A percentile compares a stretch with the other conserved stretches of the same genome.
phyloP scores from a whole-genome alignment of 1,140 invertebrate genomes.

The Zophobas atratus region DNA sequence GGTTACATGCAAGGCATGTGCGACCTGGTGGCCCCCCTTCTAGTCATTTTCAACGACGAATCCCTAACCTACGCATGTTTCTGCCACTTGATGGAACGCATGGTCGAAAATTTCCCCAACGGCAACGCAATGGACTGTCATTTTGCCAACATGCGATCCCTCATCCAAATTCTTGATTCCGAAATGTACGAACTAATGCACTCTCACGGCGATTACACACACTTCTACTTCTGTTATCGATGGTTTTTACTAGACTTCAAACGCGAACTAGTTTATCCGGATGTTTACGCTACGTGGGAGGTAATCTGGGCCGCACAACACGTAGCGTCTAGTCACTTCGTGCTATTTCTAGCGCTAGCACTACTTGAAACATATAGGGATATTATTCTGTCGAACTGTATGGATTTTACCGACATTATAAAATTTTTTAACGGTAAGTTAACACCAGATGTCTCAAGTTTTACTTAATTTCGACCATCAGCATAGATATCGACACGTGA shows the following conservation, averaged over 20 bases:
- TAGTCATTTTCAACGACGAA: conserved; percentile 95
- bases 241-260: conserved; percentile 88
- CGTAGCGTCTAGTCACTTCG: conserved; percentile 90
- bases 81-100: conserved; percentile 90
- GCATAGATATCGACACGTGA: too few species aligned
- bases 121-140: conserved; percentile 95
- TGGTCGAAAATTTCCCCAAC: conserved; percentile 93
- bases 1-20: conserved; percentile 97
- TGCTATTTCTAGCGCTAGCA: conserved; percentile 93
- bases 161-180: conserved; percentile 91
- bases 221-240: conserved; percentile 98
- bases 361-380: conserved; percentile 94
- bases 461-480: too few species aligned
- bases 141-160: conserved; percentile 93
- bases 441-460: too few species aligned
- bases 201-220: conserved; percentile 94
- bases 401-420: conserved; percentile 98
- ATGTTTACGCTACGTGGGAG: conserved; percentile 96
- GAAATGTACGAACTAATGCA: conserved; percentile 97
- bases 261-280: conserved; percentile 90
- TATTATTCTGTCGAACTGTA: conserved; percentile 94
- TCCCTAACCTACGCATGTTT: conserved; percentile 94
- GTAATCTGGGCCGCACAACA: conserved; percentile 95
- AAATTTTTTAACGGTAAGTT: conserved; percentile 95
- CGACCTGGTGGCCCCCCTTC: conserved; percentile 92